Conservation (phyloP, 2,888 invertebrate genomes). For the Chalcis sispes region DNA sequence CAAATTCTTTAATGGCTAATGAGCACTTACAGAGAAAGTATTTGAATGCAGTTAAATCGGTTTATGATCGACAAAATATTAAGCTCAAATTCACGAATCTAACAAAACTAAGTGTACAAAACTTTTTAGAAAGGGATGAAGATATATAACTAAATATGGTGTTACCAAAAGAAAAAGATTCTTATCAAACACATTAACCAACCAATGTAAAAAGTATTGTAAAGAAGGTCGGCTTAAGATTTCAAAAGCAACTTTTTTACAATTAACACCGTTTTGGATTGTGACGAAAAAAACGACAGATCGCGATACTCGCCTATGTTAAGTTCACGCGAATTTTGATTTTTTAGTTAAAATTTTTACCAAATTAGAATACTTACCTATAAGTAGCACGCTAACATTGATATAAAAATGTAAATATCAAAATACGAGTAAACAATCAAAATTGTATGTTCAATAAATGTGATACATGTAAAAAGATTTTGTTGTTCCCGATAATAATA, state of each 20-base stretch:
- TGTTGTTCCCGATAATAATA: neutral
- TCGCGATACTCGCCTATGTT: constrained; percentile 14
- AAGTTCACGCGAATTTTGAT: neutral
- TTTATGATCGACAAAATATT: no score
- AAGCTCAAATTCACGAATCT: no score
- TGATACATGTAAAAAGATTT: constrained; percentile 13
- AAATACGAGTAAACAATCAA: neutral
- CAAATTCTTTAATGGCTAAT: no score
- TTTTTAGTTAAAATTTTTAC: neutral
- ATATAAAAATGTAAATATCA: neutral
- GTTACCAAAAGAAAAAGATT: constrained; percentile 9
- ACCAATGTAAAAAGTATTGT: constrained; percentile 3
- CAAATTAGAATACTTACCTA: neutral
- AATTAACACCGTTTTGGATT: constrained; percentile 11
- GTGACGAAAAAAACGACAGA: neutral
- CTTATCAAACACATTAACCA: neutral
- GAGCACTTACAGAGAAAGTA: no score
- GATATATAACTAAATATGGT: neutral
- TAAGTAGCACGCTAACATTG: neutral
- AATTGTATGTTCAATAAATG: constrained; percentile 16
- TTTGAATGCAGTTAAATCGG: no score
- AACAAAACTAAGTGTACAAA: neutral
- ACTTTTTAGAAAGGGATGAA: constrained; percentile 11
- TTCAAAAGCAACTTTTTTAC: neutral
- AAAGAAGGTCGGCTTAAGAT: neutral